A percentile compares a stretch with the other conserved stretches of the same genome.
These are phyloP conservation scores for Meloe dianella DNA, from an alignment of 2,888 invertebrate species.

Conservation along the genomic window DNA sequence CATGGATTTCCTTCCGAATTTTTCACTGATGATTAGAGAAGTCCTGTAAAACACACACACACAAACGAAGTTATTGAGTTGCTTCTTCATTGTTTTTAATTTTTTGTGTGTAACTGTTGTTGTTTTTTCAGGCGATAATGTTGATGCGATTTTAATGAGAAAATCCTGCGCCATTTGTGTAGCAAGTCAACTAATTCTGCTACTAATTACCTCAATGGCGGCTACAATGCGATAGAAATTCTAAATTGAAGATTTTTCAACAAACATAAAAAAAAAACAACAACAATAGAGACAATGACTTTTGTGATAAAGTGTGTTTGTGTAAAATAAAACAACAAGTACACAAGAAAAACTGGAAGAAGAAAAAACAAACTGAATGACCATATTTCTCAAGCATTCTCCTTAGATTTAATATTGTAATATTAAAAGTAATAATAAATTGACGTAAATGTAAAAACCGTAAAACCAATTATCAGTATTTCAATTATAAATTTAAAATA, in stretches of 20 bases:
- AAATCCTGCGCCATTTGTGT: slow-evolving; percentile 62
- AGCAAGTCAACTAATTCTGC: slow-evolving; percentile 54
- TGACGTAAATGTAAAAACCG: slow-evolving; percentile 34
- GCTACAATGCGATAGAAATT: slow-evolving; percentile 56
- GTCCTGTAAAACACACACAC: too few relatives aligned
- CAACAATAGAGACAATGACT: slow-evolving; percentile 9
- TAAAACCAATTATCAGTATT: slow-evolving; percentile 35
- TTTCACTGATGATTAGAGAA: too few relatives aligned
- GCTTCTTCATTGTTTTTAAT: background rate
- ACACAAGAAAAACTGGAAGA: too few relatives aligned
- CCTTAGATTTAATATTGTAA: slow-evolving; percentile 26
- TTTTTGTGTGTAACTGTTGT: slow-evolving; percentile 17
- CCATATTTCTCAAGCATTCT: slow-evolving; percentile 27
- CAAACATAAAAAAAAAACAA: background rate
- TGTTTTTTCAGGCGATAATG: slow-evolving; percentile 79
- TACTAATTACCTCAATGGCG: slow-evolving; percentile 52
- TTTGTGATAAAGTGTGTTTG: slow-evolving; percentile 17
- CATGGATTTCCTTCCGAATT: too few relatives aligned
- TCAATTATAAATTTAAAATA: slow-evolving; percentile 29
- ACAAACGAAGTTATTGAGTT: too few relatives aligned
- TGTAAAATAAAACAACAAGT: background rate
- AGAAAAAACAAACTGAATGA: slow-evolving; percentile 13
- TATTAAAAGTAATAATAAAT: slow-evolving; percentile 19
- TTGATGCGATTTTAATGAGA: slow-evolving; percentile 86
- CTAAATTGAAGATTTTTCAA: slow-evolving; percentile 15